These are phyloP conservation scores for Sinella curviseta DNA, from an alignment of 1,140 invertebrate genomes.

Conservation along the genomic window DNA sequence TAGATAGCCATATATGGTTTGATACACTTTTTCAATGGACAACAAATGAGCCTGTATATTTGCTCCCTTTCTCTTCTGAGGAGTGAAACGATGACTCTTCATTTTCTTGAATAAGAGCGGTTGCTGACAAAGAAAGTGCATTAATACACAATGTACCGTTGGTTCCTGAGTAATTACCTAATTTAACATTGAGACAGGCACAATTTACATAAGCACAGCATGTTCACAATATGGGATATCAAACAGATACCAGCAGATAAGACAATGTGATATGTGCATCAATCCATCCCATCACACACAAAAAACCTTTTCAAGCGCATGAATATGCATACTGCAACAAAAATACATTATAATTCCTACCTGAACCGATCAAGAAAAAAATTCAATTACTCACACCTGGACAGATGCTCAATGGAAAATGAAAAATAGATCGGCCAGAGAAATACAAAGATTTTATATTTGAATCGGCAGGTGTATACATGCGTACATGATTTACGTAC, in stretches of 20 bases:
- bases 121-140: background rate
- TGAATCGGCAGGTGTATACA: no score
- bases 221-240: background rate
- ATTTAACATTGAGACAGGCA: slow-evolving; percentile 14
- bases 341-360: background rate
- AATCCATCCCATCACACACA: background rate
- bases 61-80: background rate
- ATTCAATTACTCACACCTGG: slow-evolving; percentile 16
- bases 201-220: background rate
- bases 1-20: no score
- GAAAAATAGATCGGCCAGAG: background rate
- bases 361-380: background rate
- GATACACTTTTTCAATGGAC: background rate
- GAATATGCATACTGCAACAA: background rate
- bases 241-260: background rate
- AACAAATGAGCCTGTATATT: no score
- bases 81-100: background rate
- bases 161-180: slow-evolving; percentile 2
- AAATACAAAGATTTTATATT: no score
- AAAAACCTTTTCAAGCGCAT: background rate
- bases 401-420: background rate
- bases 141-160: background rate
- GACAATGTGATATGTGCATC: no score
- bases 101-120: slow-evolving; percentile 2
- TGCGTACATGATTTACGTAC: no score